Evolutionary conservation across 92 coral and sea anemone genomes (phyloP), one percentile per base, ranked within the genome.

Genomic region (Porites cylindrica): DNA sequence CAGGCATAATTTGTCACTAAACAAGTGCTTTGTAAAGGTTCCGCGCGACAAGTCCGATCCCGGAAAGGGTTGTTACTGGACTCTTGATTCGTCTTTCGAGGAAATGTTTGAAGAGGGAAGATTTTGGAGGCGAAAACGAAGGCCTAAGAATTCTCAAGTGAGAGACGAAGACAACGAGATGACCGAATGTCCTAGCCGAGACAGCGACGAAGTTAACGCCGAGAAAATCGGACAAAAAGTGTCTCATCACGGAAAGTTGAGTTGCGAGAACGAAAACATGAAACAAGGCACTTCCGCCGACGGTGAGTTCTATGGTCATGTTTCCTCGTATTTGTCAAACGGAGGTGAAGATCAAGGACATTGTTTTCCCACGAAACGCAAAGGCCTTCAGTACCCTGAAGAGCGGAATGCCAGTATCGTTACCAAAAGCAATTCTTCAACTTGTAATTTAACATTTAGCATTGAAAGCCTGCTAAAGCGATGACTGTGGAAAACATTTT

Each of bases 61-160:
- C 0, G 99, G 99, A 4, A 97, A 97, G 75, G 99, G 99, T 18
- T 97, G 99, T 70, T 97, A 97, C 87, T 97, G 99, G 99, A 77
- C 98, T 13, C 90, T 97, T 17, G 98, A 97, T 59, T 84, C 97
- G 6, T 94, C 95, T 58, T 95, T 92, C 64, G 96, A 95, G 66
- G 98, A 97, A 67, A 97, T 97, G 99, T 97, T 97, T 85, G 99
- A 97, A 71, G 98, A 97, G 66, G 99, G 99, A 26, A 94, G 96
- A 67, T 97, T 95, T 72, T 86, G 99, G 83, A 89, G 99, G 76
- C 90, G 99, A 29, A 91, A 96, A 62, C 92, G 99, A 32, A 64
- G 87, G 74, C 80, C 81, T 8, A 83, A 83, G 65, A 72, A 62
- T 62, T 21, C 65, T 2, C 80, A 61, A 63, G 70, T 62, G 11